Percentiles rank a stretch among this genome's conserved stretches.
phyloP scores from a whole-genome alignment of 2,888 invertebrate genomes.

The Atethmia centrago region DNA sequence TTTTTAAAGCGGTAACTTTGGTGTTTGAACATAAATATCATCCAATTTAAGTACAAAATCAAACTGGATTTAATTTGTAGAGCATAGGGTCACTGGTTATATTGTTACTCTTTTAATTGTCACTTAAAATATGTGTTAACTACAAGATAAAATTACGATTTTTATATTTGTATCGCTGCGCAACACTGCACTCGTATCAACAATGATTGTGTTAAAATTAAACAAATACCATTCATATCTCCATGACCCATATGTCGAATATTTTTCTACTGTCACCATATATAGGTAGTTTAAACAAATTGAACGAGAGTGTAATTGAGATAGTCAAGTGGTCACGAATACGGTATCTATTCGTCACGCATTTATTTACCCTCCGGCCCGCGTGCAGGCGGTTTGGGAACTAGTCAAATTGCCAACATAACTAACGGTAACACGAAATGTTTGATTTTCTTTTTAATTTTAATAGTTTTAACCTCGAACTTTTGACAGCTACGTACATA shows the following conservation, averaged over 20 bases:
- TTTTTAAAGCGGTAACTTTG: conserved; percentile 37
- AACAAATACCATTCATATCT: conserved; percentile 33
- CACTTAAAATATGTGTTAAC: not conserved
- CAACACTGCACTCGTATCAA: conserved; percentile 8
- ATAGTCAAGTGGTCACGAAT: conserved; percentile 78
- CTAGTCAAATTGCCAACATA: conserved; percentile 76
- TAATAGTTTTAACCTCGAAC: conserved; percentile 56
- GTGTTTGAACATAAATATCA: conserved; percentile 36
- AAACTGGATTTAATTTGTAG: conserved; percentile 21
- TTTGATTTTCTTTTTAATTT: conserved; percentile 59
- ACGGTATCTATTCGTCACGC: conserved; percentile 70
- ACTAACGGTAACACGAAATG: conserved; percentile 73
- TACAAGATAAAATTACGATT: not conserved
- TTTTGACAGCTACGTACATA: conserved; percentile 49
- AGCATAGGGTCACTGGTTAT: conserved; percentile 21
- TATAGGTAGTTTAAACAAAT: conserved; percentile 69
- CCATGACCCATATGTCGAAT: conserved; percentile 66
- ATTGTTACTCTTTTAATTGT: not conserved
- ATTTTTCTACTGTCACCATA: conserved; percentile 69
- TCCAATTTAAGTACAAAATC: conserved; percentile 22
- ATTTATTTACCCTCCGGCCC: conserved; percentile 69
- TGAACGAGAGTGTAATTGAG: conserved; percentile 73
- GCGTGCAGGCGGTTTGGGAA: conserved; percentile 79
- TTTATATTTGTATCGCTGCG: not conserved
- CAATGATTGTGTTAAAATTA: conserved; percentile 44